These are phyloP conservation scores for Drosophila antonietae DNA, from an alignment of 2,888 invertebrate species.

Conservation along the genomic window DNA sequence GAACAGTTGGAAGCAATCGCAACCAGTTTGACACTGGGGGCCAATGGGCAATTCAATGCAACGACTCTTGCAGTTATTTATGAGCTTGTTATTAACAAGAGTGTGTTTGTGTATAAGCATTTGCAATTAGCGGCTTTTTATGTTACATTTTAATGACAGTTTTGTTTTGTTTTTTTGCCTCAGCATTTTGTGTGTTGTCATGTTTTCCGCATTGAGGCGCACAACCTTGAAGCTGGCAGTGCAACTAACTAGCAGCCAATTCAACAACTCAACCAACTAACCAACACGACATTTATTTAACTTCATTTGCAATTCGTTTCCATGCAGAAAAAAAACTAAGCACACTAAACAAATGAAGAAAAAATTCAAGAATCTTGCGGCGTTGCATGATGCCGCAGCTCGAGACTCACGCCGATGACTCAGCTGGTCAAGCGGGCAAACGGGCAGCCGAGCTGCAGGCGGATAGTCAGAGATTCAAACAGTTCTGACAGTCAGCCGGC, in stretches of 20 bases:
- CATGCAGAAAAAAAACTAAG: conserved; percentile 17
- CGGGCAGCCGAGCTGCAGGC: not conserved
- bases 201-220: conserved; percentile 71
- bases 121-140: conserved; percentile 75
- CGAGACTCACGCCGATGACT: conserved; percentile 54
- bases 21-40: conserved; percentile 20
- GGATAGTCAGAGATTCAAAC: conserved; percentile 1
- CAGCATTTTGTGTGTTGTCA: conserved; percentile 56
- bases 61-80: conserved; percentile 53
- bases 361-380: conserved; percentile 52
- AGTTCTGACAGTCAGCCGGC: conserved; percentile 47
- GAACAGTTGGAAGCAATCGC: conserved; percentile 16
- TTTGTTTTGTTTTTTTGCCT: conserved; percentile 46
- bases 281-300: conserved; percentile 55
- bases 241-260: conserved; percentile 46
- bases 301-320: conserved; percentile 74
- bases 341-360: conserved; percentile 13
- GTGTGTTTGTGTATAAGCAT: conserved; percentile 33
- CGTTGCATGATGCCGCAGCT: conserved; percentile 31
- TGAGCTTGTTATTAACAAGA: conserved; percentile 54
- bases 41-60: conserved; percentile 21
- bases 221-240: conserved; percentile 59
- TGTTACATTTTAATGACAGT: conserved; percentile 73
- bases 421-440: conserved; percentile 33
- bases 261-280: conserved; percentile 23